Conservation (phyloP, 2,888 invertebrate species). For the Campaea margaritaria region DNA sequence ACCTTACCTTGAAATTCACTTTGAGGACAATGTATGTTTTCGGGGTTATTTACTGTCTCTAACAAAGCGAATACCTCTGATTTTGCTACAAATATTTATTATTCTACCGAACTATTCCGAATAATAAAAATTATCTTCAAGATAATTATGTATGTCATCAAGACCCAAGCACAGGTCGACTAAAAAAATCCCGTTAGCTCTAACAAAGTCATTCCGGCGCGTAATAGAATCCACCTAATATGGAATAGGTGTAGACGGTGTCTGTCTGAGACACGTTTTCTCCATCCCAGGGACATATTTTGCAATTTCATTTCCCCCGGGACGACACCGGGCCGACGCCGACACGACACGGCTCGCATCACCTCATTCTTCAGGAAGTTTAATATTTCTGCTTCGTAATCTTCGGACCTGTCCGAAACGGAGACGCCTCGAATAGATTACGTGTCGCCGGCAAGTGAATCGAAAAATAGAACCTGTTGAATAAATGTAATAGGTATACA, state of each 20-base stretch:
- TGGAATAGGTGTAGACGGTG: constrained; percentile 43
- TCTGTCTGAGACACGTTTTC: constrained; percentile 60
- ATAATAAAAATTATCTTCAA: no score
- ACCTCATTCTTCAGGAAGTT: constrained; percentile 69
- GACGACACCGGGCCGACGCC: constrained; percentile 54
- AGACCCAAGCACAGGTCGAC: constrained; percentile 3
- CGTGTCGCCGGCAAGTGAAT: constrained; percentile 32
- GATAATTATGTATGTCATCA: no score
- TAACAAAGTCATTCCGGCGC: constrained; percentile 34
- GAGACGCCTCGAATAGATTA: constrained; percentile 34
- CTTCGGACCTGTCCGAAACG: constrained; percentile 55
- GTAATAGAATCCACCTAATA: constrained; percentile 43
- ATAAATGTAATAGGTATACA: background rate
- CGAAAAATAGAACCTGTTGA: constrained; percentile 27
- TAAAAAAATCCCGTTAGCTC: constrained; percentile 24
- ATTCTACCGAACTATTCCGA: no score
- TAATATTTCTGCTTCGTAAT: constrained; percentile 70
- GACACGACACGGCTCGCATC: constrained; percentile 46
- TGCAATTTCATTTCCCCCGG: constrained; percentile 79
- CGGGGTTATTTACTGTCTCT: no score
- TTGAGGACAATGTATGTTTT: no score
- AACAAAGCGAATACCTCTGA: no score
- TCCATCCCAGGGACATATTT: constrained; percentile 70
- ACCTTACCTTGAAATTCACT: no score
- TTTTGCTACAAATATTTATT: no score